A percentile compares a stretch with the other conserved stretches of the same genome.
Evolutionary conservation across 2,797 vertebrate genomes (phyloP).

Genomic region (Alca torda): DNA sequence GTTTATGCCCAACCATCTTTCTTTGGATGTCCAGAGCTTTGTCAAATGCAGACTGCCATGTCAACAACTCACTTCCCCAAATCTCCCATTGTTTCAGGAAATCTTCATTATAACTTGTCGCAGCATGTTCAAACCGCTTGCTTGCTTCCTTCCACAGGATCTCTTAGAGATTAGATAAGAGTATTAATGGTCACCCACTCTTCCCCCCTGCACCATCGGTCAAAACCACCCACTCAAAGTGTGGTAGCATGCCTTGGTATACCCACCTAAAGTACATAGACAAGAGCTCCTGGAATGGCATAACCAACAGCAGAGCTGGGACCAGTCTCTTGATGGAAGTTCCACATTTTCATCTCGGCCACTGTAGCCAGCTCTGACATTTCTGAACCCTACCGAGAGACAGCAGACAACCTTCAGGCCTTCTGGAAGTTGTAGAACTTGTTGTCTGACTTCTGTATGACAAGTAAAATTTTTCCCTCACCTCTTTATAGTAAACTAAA

Average conservation of each 20-base stretch:
- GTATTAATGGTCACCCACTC: not conserved
- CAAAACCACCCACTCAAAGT: not conserved
- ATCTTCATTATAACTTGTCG: not conserved
- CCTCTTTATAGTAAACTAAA: not conserved
- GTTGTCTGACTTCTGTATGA: not conserved
- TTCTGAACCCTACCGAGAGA: not conserved
- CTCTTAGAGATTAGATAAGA: not conserved
- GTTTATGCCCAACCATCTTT: not conserved
- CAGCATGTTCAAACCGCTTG: not conserved
- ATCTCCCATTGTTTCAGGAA: not conserved
- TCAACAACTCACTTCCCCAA: not conserved
- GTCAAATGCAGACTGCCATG: not conserved
- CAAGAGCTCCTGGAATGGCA: not conserved
- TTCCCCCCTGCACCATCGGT: not conserved
- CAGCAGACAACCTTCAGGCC: not conserved
- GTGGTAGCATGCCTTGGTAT: accelerated
- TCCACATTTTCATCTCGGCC: not conserved
- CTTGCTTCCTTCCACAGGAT: conserved; percentile 1
- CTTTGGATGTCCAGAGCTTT: not conserved
- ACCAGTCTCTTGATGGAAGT: not conserved
- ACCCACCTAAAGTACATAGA: not conserved
- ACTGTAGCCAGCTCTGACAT: not conserved
- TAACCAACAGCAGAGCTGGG: accelerated
- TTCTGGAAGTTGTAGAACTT: not conserved
- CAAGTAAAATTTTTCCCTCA: not conserved